Base-by-base conservation (phyloP, 2,113 vertebrate genomes). In the Ivindomyrus marchei region DNA sequence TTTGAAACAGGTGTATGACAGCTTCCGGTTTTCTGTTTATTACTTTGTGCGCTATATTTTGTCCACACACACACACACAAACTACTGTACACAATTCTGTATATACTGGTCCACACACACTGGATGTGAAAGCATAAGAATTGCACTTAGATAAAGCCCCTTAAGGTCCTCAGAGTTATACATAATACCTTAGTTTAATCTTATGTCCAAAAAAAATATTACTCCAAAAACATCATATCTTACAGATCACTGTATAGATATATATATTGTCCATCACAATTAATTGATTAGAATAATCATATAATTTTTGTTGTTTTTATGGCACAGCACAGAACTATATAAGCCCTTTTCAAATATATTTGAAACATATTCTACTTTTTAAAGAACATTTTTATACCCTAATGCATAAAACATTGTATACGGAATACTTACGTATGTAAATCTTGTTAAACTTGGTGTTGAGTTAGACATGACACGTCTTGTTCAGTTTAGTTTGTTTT, bases 361-460 rank as follows among this genome's bases (percentile, higher is more conserved):
- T 70, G 31, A 45, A 52, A 45, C 46, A 52, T 46, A 87, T 90
- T 90, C 89, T 85, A 45, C 83, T 90, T 89, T 87, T 87, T 89
- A 31, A 89, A 83, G 52, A 42, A 84, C 88, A 89, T 89, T 89
- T 89, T 89, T 89, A 83, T 89, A 89, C 88, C 47, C 77, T 53
- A 21, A 89, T 53, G 47, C 31, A 74, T 83, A 89, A 89, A 10
- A 80, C 77, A 89, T 83, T 83, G 88, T 89, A 86, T 85, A 62
- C 39, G 13, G 56, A 90, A 90, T 85, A 88, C 17, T 49, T 90
- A 91, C 42, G 89, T 85, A 90, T 27, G 50, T 27, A 89, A 90
- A 85, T 90, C 89, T 88, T 88, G 90, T 90, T 89, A 89, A 89
- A 47, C 49, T 53, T 91, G 84, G 62, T 87, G 58, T 91, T 91